Evolutionary conservation across 2,797 vertebrate genomes (phyloP).

Genomic region (Buphagus erythrorhynchus): DNA sequence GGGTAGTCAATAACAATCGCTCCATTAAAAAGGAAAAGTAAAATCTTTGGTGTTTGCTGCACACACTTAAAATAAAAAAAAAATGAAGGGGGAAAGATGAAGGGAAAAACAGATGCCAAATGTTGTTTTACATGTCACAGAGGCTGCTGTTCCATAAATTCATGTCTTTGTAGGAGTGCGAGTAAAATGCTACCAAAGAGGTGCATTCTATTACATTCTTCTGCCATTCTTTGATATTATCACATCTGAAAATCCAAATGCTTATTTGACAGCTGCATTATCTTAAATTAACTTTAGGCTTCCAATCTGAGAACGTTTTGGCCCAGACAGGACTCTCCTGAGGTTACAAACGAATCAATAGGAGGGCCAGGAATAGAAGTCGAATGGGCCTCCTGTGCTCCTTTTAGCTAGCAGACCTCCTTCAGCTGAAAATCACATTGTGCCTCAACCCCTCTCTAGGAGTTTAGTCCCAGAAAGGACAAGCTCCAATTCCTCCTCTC

Average conservation of each 20-base stretch:
- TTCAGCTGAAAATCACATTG: neutral
- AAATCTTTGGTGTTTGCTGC: constrained; percentile 6
- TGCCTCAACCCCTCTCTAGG: neutral
- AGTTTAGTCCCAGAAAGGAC: neutral
- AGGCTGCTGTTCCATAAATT: neutral
- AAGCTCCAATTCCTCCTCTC: neutral
- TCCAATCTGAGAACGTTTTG: neutral
- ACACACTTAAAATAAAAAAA: neutral
- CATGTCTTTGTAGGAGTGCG: neutral
- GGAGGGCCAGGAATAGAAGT: constrained; percentile 21
- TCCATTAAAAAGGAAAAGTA: constrained; percentile 34
- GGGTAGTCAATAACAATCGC: constrained; percentile 14
- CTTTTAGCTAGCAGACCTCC: constrained; percentile 10
- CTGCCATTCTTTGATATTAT: neutral
- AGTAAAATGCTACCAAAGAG: neutral
- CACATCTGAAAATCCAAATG: constrained; percentile 5
- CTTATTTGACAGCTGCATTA: constrained; percentile 4
- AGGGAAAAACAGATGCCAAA: constrained; percentile 15
- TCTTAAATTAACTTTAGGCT: constrained; percentile 17
- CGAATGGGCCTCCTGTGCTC: neutral
- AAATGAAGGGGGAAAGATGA: neutral
- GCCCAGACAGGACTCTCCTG: neutral
- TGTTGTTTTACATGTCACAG: neutral
- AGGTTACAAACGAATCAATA: constrained; percentile 2
- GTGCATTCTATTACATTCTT: neutral